phyloP scores from a whole-genome alignment of 2,888 invertebrate genomes.

The Xestia c-nigrum region DNA sequence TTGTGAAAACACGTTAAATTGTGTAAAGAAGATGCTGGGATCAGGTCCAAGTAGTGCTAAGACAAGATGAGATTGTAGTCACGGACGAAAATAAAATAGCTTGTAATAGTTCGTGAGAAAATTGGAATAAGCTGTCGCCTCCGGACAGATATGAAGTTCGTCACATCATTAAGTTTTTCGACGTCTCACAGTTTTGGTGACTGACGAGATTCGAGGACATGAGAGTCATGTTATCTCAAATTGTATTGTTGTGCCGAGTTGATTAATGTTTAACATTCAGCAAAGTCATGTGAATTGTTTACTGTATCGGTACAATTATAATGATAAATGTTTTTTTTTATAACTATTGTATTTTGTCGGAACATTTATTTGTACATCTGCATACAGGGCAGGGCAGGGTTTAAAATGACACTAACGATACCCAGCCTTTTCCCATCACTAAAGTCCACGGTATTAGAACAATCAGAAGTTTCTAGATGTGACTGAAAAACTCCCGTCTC shows the following conservation, averaged over 20 bases:
- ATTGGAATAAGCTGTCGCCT: slow-evolving; percentile 39
- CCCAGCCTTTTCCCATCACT: background rate
- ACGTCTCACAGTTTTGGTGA: slow-evolving; percentile 27
- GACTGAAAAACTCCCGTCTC: slow-evolving; percentile 20
- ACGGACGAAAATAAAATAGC: slow-evolving; percentile 51
- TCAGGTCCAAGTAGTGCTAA: slow-evolving; percentile 49
- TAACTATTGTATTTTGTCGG: background rate
- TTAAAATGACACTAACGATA: background rate
- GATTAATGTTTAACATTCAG: slow-evolving; percentile 16
- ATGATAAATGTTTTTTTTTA: background rate
- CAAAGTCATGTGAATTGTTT: slow-evolving; percentile 9
- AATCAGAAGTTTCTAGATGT: background rate
- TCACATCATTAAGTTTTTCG: slow-evolving; percentile 41
- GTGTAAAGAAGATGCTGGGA: slow-evolving; percentile 58
- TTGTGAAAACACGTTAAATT: slow-evolving; percentile 60
- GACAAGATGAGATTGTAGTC: slow-evolving; percentile 46
- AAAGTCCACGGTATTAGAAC: background rate
- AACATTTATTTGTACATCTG: background rate
- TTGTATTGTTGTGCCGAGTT: slow-evolving; percentile 20
- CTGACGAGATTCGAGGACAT: slow-evolving; percentile 28
- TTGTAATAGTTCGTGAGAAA: slow-evolving; percentile 37
- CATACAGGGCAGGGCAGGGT: background rate
- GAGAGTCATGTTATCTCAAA: slow-evolving; percentile 11
- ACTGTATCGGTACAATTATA: background rate
- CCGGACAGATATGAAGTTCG: slow-evolving; percentile 19